Percentiles rank a stretch among this genome's conserved stretches.
Evolutionary conservation across 2,797 vertebrate genomes (phyloP).

Genomic region (Momotus momota): DNA sequence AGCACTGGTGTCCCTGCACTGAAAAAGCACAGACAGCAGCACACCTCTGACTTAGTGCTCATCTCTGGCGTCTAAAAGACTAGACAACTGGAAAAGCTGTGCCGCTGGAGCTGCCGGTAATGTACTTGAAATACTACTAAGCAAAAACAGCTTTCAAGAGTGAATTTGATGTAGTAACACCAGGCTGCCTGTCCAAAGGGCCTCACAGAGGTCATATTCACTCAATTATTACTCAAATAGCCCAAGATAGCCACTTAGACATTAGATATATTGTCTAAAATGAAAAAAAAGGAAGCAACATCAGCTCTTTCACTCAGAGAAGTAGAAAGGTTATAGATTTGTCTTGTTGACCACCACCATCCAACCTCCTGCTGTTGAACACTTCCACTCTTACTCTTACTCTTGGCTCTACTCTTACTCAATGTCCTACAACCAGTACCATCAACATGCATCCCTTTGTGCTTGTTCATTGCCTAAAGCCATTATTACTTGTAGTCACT

Average conservation of each 20-base stretch:
- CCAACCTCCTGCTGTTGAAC: neutral
- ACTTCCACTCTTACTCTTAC: neutral
- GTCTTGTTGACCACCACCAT: neutral
- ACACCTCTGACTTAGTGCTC: neutral
- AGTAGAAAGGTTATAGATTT: neutral
- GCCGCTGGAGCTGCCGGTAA: neutral
- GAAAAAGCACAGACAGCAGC: neutral
- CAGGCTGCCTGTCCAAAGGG: neutral
- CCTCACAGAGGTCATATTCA: neutral
- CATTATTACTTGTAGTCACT: neutral
- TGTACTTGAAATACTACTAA: neutral
- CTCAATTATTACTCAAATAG: neutral
- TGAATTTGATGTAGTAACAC: neutral
- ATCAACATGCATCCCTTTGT: neutral
- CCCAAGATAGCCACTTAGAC: neutral
- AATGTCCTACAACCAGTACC: neutral
- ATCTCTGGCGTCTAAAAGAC: neutral
- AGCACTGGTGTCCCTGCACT: rapidly evolving
- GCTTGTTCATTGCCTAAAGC: neutral
- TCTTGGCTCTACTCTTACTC: neutral
- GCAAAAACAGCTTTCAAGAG: neutral
- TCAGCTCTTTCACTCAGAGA: neutral
- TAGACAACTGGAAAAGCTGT: neutral
- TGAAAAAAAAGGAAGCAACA: neutral
- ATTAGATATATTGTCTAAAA: neutral